phyloP scores from a whole-genome alignment of 1,140 invertebrate species.

The Caligus rogercresseyi region DNA sequence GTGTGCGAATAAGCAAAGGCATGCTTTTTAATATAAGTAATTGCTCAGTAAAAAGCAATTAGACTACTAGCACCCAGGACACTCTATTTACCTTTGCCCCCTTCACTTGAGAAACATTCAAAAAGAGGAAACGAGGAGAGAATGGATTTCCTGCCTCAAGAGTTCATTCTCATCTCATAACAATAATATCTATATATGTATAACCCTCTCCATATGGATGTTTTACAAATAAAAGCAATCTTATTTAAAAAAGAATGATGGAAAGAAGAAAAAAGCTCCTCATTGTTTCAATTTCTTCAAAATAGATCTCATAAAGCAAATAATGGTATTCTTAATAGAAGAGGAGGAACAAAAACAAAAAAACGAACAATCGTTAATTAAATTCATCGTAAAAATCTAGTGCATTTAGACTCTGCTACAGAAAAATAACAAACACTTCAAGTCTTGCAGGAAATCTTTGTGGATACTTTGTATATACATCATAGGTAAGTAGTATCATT shows the following conservation, averaged over 20 bases:
- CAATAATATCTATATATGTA: too few relatives aligned
- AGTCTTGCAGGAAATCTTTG: neutral
- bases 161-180: too few relatives aligned
- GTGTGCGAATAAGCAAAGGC: too few relatives aligned
- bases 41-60: neutral
- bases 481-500: neutral
- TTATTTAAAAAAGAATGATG: too few relatives aligned
- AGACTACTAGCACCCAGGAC: neutral
- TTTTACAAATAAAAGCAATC: too few relatives aligned
- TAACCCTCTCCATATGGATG: too few relatives aligned
- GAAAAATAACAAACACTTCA: neutral
- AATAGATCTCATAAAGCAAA: neutral
- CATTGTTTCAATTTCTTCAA: neutral
- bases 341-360: neutral
- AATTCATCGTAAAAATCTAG: neutral
- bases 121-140: neutral
- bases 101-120: neutral
- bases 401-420: neutral
- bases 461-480: neutral
- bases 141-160: neutral
- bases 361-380: conserved; percentile 1
- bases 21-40: neutral
- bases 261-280: too few relatives aligned
- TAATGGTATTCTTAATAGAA: neutral
- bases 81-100: neutral